These are phyloP conservation scores for Anthonomus grandis DNA, from an alignment of 1,140 invertebrate species.

Conservation along the genomic window DNA sequence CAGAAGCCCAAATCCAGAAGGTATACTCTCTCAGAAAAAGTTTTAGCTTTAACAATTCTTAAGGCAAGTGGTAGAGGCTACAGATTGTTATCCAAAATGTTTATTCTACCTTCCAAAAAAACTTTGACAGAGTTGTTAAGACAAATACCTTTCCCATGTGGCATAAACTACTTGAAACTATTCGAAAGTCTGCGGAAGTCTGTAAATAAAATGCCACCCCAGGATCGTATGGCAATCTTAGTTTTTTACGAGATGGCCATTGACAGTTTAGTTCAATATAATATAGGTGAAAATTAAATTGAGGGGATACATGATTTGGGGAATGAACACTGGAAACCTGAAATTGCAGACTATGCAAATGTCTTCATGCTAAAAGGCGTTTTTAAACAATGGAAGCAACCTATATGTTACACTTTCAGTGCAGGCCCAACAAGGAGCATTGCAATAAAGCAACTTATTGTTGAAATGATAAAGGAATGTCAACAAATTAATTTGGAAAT, in stretches of 20 bases:
- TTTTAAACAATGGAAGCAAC: slow-evolving; percentile 39
- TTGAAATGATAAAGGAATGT: slow-evolving; percentile 27
- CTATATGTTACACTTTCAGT: slow-evolving; percentile 31
- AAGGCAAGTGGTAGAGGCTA: slow-evolving; percentile 38
- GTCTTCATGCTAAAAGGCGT: slow-evolving; percentile 42
- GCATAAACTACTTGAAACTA: slow-evolving; percentile 34
- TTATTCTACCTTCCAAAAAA: slow-evolving; percentile 28
- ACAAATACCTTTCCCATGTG: slow-evolving; percentile 32
- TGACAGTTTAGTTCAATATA: slow-evolving; percentile 8
- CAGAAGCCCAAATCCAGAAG: slow-evolving; percentile 21
- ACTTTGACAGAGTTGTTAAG: slow-evolving; percentile 31
- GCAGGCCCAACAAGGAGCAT: slow-evolving; percentile 28
- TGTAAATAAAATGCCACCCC: slow-evolving; percentile 12
- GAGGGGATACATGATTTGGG: slow-evolving; percentile 36
- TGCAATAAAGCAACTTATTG: slow-evolving; percentile 26
- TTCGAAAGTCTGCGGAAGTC: slow-evolving; percentile 9
- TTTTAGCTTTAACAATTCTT: slow-evolving; percentile 31
- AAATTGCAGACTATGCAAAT: slow-evolving; percentile 38
- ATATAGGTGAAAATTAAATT: slow-evolving; percentile 4
- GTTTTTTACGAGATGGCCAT: slow-evolving; percentile 32
- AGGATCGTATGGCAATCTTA: slow-evolving; percentile 15
- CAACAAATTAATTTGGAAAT: slow-evolving; percentile 34
- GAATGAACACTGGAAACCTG: slow-evolving; percentile 3
- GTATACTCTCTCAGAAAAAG: slow-evolving; percentile 35
- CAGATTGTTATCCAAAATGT: slow-evolving; percentile 29